A percentile compares a stretch with the other conserved stretches of the same genome.
phyloP scores from a whole-genome alignment of 2,888 invertebrate genomes.

The Chrysodeixis includens region DNA sequence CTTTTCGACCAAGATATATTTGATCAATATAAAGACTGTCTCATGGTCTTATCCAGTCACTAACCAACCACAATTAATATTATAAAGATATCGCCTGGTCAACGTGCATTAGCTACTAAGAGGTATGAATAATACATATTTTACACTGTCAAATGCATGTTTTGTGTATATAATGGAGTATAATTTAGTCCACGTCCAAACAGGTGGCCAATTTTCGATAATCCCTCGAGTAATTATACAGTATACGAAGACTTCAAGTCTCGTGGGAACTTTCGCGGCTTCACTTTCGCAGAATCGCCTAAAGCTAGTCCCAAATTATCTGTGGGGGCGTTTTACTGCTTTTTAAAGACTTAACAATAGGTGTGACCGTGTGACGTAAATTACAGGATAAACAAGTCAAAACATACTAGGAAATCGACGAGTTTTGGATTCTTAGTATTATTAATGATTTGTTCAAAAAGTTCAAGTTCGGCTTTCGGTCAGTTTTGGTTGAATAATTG shows the following conservation, averaged over 20 bases:
- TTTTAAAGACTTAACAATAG: constrained; percentile 20
- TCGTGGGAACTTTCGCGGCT: constrained; percentile 42
- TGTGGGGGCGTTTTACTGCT: constrained; percentile 30
- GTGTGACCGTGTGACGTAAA: constrained; percentile 34
- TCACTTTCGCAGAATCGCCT: constrained; percentile 32
- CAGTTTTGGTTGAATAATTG: too few species aligned
- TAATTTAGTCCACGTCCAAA: constrained; percentile 11
- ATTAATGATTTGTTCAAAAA: constrained; percentile 8
- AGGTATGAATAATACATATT: not conserved
- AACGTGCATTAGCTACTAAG: too few species aligned
- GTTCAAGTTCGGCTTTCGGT: constrained; percentile 3
- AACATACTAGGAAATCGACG: constrained; percentile 20
- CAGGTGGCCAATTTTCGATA: constrained; percentile 27
- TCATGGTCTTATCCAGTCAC: not conserved
- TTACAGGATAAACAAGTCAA: constrained; percentile 12
- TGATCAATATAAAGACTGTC: too few species aligned
- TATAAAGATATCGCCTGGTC: not conserved
- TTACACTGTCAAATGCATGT: not conserved
- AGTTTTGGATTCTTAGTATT: constrained; percentile 14
- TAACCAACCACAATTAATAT: not conserved
- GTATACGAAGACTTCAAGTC: constrained; percentile 17
- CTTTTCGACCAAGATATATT: too few species aligned
- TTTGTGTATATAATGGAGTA: not conserved
- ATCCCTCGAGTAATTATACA: constrained; percentile 41
- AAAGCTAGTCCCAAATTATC: constrained; percentile 17